These are phyloP conservation scores for Sinelater perroti DNA, from an alignment of 2,888 invertebrate genomes.

Conservation along the genomic window DNA sequence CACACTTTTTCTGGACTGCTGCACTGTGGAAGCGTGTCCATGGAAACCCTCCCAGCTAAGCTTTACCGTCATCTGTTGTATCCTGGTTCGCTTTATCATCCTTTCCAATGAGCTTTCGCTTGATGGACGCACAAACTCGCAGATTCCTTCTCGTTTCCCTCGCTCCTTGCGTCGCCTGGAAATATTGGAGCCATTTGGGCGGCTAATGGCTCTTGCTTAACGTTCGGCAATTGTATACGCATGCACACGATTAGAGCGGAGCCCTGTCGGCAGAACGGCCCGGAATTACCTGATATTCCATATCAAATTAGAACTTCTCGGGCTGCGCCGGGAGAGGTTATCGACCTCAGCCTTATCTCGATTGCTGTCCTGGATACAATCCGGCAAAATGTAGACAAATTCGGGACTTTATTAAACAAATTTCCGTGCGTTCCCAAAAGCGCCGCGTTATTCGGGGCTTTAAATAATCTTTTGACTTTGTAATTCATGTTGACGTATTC, in stretches of 20 bases:
- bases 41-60: conserved; percentile 53
- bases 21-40: conserved; percentile 50
- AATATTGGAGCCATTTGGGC: conserved; percentile 24
- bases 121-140: conserved; percentile 47
- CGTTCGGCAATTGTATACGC: conserved; percentile 16
- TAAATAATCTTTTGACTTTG: too few species aligned
- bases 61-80: conserved; percentile 52
- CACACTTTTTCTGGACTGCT: conserved; percentile 41
- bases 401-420: too few species aligned
- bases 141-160: conserved; percentile 46
- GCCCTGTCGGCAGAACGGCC: conserved; percentile 5
- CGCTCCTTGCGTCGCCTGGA: conserved; percentile 41
- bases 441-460: too few species aligned
- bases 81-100: conserved; percentile 48
- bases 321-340: conserved; percentile 12
- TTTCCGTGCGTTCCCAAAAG: too few species aligned
- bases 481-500: too few species aligned
- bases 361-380: conserved; percentile 16
- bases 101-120: conserved; percentile 48
- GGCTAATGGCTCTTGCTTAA: conserved; percentile 21
- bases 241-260: conserved; percentile 11
- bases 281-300: conserved; percentile 5
- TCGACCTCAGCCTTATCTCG: conserved; percentile 20
- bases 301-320: conserved; percentile 15
- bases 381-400: conserved; percentile 13